A percentile compares a stretch with the other conserved stretches of the same genome.
phyloP scores from a whole-genome alignment of 2,888 invertebrate species.

The Drosophila pullipes region DNA sequence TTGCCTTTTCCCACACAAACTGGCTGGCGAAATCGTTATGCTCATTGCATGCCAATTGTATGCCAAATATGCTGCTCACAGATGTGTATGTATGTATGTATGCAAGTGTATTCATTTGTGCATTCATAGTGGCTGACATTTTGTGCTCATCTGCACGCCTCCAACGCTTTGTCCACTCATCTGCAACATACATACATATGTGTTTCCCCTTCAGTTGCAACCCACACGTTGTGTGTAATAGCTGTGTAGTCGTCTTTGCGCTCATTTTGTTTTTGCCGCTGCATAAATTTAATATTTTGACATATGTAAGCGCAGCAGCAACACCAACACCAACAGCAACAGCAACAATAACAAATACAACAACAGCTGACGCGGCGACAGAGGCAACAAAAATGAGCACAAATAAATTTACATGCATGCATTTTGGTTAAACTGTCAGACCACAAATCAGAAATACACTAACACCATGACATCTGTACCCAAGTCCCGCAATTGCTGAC shows the following conservation, averaged over 20 bases:
- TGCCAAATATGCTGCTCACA: constrained; percentile 20
- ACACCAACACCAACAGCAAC: constrained; percentile 14
- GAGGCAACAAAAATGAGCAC: constrained; percentile 73
- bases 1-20: background rate
- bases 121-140: constrained; percentile 58
- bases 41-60: constrained; percentile 25
- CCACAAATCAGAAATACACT: constrained; percentile 83
- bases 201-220: constrained; percentile 4
- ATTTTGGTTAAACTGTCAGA: constrained; percentile 81
- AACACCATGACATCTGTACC: constrained; percentile 62
- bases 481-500: constrained; percentile 31
- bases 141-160: constrained; percentile 51
- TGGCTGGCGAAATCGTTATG: constrained; percentile 10
- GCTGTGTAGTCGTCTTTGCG: constrained; percentile 56
- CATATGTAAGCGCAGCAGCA: constrained; percentile 75
- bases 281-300: constrained; percentile 82
- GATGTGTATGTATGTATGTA: background rate
- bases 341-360: constrained; percentile 41
- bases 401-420: constrained; percentile 81
- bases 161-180: constrained; percentile 34
- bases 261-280: constrained; percentile 74
- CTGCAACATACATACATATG: constrained; percentile 14
- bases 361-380: constrained; percentile 31
- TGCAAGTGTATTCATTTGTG: constrained; percentile 11
- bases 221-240: constrained; percentile 34